A percentile compares a stretch with the other conserved stretches of the same genome.
Conservation (phyloP, 2,888 invertebrate species). For the Acleris emargana region DNA sequence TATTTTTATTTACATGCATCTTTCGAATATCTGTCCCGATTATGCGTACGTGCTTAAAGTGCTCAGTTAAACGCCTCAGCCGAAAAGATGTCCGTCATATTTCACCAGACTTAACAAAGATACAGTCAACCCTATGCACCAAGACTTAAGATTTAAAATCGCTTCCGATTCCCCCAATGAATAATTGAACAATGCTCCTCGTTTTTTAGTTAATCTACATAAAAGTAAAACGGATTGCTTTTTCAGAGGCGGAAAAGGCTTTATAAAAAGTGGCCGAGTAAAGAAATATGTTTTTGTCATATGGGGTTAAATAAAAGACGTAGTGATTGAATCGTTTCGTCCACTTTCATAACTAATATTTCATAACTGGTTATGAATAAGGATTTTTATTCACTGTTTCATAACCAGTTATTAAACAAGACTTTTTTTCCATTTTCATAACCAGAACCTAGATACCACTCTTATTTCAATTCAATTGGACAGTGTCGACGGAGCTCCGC, state of each 20-base stretch:
- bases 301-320: too few species aligned
- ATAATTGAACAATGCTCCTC: slow-evolving; percentile 25
- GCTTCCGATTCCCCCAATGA: slow-evolving; percentile 6
- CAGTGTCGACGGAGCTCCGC: too few species aligned
- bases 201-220: slow-evolving; percentile 24
- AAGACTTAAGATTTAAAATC: not conserved
- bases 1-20: slow-evolving; percentile 1
- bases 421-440: too few species aligned
- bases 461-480: too few species aligned
- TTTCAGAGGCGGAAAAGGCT: slow-evolving; percentile 5
- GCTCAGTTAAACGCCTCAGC: slow-evolving; percentile 16
- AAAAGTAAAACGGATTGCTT: slow-evolving; percentile 32
- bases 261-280: too few species aligned
- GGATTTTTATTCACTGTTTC: too few species aligned
- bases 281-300: too few species aligned
- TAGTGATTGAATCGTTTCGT: not conserved
- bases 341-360: too few species aligned
- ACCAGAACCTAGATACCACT: too few species aligned
- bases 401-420: too few species aligned
- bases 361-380: too few species aligned
- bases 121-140: not conserved
- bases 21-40: slow-evolving; percentile 1
- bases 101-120: not conserved
- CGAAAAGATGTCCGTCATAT: slow-evolving; percentile 19
- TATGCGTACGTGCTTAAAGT: slow-evolving; percentile 26